These are phyloP conservation scores for Acipenser oxyrinchus DNA, from an alignment of 2,797 vertebrate genomes.

Conservation along the genomic window DNA sequence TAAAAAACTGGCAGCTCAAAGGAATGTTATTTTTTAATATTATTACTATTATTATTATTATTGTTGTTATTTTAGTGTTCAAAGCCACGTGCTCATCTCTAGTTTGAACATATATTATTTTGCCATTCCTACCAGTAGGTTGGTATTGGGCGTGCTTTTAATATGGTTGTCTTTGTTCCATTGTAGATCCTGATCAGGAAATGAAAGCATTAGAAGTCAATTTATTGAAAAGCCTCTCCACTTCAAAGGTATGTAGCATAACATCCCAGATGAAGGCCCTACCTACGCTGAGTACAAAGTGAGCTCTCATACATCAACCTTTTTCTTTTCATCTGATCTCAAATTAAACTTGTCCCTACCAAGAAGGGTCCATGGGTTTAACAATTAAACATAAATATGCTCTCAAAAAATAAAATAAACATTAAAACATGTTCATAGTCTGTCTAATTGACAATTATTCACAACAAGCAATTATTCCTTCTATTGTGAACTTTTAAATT, in stretches of 20 bases:
- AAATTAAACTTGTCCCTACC: slow-evolving; percentile 19
- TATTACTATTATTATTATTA: too few species aligned
- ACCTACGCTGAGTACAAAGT: slow-evolving; percentile 5
- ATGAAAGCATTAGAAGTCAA: slow-evolving; percentile 77
- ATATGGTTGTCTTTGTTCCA: slow-evolving; percentile 40
- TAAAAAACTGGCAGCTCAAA: too few species aligned
- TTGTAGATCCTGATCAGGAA: slow-evolving; percentile 77
- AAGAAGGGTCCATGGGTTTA: neutral
- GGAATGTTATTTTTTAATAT: too few species aligned
- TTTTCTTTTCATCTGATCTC: slow-evolving; percentile 13
- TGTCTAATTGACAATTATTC: too few species aligned
- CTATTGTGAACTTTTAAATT: too few species aligned
- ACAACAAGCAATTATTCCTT: too few species aligned
- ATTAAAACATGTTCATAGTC: neutral
- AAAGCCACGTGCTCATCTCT: too few species aligned
- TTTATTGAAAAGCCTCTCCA: slow-evolving; percentile 77
- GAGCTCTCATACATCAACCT: neutral
- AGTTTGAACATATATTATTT: too few species aligned
- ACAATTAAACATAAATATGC: slow-evolving; percentile 10
- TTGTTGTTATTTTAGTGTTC: too few species aligned
- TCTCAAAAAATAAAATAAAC: slow-evolving; percentile 9
- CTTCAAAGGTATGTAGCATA: slow-evolving; percentile 75
- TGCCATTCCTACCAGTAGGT: neutral
- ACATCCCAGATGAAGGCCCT: slow-evolving; percentile 26
- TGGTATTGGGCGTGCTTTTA: neutral